Percentiles rank a stretch among this genome's conserved stretches.
phyloP scores from a whole-genome alignment of 2,797 vertebrate genomes.

The Diplodus puntazzo region DNA sequence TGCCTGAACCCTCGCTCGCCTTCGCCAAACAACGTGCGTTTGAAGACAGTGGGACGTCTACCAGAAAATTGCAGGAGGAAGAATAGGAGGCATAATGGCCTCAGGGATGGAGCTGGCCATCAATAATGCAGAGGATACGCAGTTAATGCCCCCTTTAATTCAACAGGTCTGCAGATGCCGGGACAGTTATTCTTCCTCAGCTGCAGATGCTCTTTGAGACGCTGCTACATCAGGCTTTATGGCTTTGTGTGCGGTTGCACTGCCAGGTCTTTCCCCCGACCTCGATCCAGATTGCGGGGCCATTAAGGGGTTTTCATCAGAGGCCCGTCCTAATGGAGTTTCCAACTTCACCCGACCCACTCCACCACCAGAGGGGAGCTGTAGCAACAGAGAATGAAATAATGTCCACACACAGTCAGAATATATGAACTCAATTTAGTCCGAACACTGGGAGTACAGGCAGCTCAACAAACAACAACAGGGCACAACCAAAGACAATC shows the following conservation, averaged over 20 bases:
- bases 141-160: conserved; percentile 83
- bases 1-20: conserved; percentile 66
- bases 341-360: conserved; percentile 63
- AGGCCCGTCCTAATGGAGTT: conserved; percentile 75
- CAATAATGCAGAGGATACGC: conserved; percentile 83
- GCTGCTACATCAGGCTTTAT: conserved; percentile 79
- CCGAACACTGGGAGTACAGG: conserved; percentile 30
- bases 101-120: conserved; percentile 74
- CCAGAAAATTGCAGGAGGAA: conserved; percentile 75
- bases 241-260: conserved; percentile 63
- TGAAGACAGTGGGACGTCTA: conserved; percentile 76
- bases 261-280: conserved; percentile 63
- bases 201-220: conserved; percentile 65
- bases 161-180: conserved; percentile 80
- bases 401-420: conserved; percentile 55
- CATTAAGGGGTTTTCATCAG: conserved; percentile 80
- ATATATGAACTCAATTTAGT: conserved; percentile 57
- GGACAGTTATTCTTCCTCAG: conserved; percentile 73
- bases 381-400: conserved; percentile 57
- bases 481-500: conserved; percentile 1
- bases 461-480: conserved; percentile 23
- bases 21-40: conserved; percentile 66
- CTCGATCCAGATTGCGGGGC: conserved; percentile 65
- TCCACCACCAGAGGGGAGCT: conserved; percentile 48
- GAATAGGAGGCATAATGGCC: conserved; percentile 77